Percentiles rank a stretch among this genome's conserved stretches.
These are phyloP conservation scores for Acleris holmiana DNA, from an alignment of 2,888 invertebrate species.

Conservation along the genomic window DNA sequence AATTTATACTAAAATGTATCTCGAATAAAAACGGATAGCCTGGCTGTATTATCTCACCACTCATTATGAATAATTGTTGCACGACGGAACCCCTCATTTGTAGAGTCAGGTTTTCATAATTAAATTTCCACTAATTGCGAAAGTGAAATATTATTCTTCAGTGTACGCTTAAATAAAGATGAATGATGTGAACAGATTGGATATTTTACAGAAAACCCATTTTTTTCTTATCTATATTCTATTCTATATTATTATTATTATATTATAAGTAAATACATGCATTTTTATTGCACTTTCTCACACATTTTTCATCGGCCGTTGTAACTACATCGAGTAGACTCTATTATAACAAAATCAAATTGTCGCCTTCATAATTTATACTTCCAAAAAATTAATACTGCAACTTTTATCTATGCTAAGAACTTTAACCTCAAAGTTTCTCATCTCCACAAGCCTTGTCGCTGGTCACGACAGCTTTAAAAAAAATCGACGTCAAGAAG, in stretches of 20 bases:
- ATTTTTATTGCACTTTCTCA: too few species aligned
- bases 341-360: too few species aligned
- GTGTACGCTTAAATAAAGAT: conserved; percentile 13
- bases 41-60: conserved; percentile 30
- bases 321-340: too few species aligned
- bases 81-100: conserved; percentile 28
- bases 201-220: not conserved
- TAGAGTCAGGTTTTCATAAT: conserved; percentile 34
- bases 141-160: conserved; percentile 28
- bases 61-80: conserved; percentile 35
- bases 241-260: too few species aligned
- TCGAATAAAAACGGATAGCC: conserved; percentile 8
- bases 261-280: too few species aligned
- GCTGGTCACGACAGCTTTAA: not conserved
- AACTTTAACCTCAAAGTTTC: not conserved
- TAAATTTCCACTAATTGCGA: conserved; percentile 30
- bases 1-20: conserved; percentile 10
- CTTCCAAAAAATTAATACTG: too few species aligned
- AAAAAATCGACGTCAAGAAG: conserved; percentile 2
- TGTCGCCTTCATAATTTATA: too few species aligned
- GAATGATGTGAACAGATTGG: not conserved
- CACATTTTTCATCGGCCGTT: too few species aligned
- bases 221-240: too few species aligned
- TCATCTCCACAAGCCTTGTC: not conserved
- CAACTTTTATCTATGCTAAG: too few species aligned